These are phyloP conservation scores for Zophobas morio DNA, from an alignment of 1,140 invertebrate genomes.

Conservation along the genomic window DNA sequence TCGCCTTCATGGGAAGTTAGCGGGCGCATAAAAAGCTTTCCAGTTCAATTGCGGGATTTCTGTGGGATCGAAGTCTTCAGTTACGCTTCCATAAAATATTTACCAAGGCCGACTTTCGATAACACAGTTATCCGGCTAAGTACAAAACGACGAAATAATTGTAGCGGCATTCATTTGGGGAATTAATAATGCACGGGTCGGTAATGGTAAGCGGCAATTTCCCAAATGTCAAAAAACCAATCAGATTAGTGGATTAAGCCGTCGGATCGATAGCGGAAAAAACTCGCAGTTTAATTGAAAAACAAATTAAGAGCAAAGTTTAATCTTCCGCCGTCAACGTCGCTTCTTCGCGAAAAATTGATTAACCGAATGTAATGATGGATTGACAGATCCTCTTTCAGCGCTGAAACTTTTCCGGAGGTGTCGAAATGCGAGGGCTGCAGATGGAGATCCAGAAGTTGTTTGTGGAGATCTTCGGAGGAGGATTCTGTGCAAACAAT, in stretches of 20 bases:
- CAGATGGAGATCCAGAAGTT: too few relatives aligned
- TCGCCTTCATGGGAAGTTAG: neutral
- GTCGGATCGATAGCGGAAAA: slow-evolving; percentile 12
- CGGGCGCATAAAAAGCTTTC: too few relatives aligned
- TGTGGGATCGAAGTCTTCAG: too few relatives aligned
- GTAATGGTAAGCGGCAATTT: neutral
- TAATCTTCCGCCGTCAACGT: slow-evolving; percentile 11
- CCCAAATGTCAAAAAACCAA: slow-evolving; percentile 13
- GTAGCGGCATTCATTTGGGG: neutral
- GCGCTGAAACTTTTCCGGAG: neutral
- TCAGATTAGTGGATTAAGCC: neutral
- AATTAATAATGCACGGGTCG: neutral
- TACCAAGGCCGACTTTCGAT: neutral
- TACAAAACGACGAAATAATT: neutral
- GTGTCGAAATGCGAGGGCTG: neutral
- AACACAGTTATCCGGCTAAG: too few relatives aligned
- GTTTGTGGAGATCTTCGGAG: too few relatives aligned
- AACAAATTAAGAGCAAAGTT: slow-evolving; percentile 23
- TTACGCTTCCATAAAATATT: neutral
- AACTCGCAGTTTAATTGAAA: slow-evolving; percentile 13
- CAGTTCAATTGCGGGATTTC: too few relatives aligned
- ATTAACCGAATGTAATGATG: neutral
- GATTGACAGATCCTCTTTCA: neutral
- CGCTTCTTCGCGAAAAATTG: slow-evolving; percentile 7
- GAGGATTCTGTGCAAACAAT: too few relatives aligned